A percentile compares a stretch with the other conserved stretches of the same genome.
Evolutionary conservation across 2,797 vertebrate genomes (phyloP).

Genomic region (Babyrousa celebensis): DNA sequence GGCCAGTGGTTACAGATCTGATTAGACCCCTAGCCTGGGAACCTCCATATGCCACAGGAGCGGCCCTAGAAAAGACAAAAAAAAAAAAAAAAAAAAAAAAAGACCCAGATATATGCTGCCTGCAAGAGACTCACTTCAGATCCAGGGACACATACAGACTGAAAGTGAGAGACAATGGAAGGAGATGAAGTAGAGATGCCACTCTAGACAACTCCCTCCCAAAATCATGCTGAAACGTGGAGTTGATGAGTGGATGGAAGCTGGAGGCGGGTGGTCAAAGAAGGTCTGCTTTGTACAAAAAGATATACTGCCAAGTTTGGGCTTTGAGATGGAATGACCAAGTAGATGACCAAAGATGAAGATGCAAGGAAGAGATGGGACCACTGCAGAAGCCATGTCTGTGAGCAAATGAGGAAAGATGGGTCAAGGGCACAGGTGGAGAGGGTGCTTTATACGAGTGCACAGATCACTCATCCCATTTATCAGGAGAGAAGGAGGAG

Average conservation of each 20-base stretch:
- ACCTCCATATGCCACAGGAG: too few species aligned
- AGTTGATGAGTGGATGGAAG: neutral
- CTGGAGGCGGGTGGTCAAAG: neutral
- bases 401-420: neutral
- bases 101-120: too few species aligned
- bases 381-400: fast-evolving
- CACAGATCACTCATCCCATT: fast-evolving
- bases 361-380: neutral
- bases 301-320: neutral
- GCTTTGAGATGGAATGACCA: neutral
- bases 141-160: too few species aligned
- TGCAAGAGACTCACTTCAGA: too few species aligned
- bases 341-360: neutral
- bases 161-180: neutral
- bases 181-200: neutral
- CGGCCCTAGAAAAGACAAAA: too few species aligned
- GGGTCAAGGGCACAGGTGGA: neutral
- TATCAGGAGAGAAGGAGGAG: neutral
- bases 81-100: too few species aligned
- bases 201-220: neutral
- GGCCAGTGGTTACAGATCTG: too few species aligned
- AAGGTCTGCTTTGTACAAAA: neutral
- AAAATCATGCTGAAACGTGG: neutral
- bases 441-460: fast-evolving
- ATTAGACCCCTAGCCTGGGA: too few species aligned